phyloP scores from a whole-genome alignment of 2,888 invertebrate genomes.

The Chironomus tentans region DNA sequence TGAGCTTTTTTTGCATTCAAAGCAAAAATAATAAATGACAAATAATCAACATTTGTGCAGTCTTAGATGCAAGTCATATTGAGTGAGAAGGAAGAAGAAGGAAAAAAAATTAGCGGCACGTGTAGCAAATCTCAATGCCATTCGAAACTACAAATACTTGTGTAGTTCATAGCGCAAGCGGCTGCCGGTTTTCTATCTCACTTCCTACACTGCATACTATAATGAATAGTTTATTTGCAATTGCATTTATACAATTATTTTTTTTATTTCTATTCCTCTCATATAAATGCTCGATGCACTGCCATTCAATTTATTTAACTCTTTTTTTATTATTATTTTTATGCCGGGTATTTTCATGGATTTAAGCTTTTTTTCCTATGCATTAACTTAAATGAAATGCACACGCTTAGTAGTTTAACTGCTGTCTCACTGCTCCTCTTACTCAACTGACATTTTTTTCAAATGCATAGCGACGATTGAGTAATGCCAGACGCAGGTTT shows the following conservation, averaged over 20 bases:
- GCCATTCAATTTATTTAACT: too few species aligned
- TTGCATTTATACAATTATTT: not conserved
- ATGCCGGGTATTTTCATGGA: too few species aligned
- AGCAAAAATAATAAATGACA: too few species aligned
- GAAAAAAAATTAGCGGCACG: slow-evolving; percentile 17
- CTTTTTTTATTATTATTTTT: too few species aligned
- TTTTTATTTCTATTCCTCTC: not conserved
- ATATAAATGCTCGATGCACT: too few species aligned
- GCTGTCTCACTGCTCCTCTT: not conserved
- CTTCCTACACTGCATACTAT: slow-evolving; percentile 2
- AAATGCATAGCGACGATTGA: not conserved
- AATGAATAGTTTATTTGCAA: not conserved
- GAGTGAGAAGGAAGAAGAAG: not conserved
- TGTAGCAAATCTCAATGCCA: slow-evolving; percentile 24
- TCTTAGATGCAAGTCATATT: not conserved
- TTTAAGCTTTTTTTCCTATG: too few species aligned
- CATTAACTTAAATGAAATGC: too few species aligned
- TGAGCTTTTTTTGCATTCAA: too few species aligned
- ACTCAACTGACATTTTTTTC: not conserved
- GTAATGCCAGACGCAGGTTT: not conserved
- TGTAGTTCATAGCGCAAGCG: slow-evolving; percentile 15
- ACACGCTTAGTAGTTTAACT: not conserved
- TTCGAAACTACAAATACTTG: not conserved
- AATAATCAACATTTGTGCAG: not conserved
- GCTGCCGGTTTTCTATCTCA: slow-evolving; percentile 10